Evolutionary conservation across 2,797 vertebrate species (phyloP), one percentile per base, ranked within the genome.

Genomic region (Mus caroli): DNA sequence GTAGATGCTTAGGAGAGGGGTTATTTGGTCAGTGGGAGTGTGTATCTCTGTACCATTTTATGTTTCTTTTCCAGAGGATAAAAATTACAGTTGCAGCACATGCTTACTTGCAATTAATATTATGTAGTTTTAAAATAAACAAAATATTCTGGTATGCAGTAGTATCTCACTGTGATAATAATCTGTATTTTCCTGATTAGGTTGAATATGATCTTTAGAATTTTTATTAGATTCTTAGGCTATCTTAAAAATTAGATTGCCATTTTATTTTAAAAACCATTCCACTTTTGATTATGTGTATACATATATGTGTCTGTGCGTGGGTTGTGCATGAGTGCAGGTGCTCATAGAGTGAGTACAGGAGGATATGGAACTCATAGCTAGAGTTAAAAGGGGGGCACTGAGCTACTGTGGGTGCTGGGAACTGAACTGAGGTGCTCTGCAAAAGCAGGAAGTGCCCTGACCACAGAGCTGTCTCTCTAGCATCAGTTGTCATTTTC

Each of bases 241-340:
- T 46, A 10, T 90, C 73, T 88, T 79, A 85, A 96, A 94, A 96
- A 87, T 52, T 40, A 14, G 20, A 1, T 89, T 92, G 46, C 20
- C 46, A 78, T 96, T 79, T 88, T 92, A 52, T 91, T 92, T 75
- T 75, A 26, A 75, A 75, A 40, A 26, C 2, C 5, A 76, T 46
- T 76, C 2, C 4, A 14, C 46, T 76, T 75, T 75, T 43, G 73
- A 11, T 46, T 76, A 6, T 43, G 24, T 76, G 40, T 46, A 46
- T 76, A 26, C 73, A 75, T 43, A 43, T 43, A 43, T 43, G n/a
- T 73, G 40, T 75, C 40, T 43, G 24, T 77, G 40, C 11, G 13
- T 7, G 13, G 24, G 40, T 50, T 46, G 28, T 77, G 26, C 40
- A 77, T 77, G 75, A 17, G 40, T 76, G 24, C 24, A 75, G 71